phyloP scores from a whole-genome alignment of 2,113 vertebrate species.

The Brachyistius frenatus region DNA sequence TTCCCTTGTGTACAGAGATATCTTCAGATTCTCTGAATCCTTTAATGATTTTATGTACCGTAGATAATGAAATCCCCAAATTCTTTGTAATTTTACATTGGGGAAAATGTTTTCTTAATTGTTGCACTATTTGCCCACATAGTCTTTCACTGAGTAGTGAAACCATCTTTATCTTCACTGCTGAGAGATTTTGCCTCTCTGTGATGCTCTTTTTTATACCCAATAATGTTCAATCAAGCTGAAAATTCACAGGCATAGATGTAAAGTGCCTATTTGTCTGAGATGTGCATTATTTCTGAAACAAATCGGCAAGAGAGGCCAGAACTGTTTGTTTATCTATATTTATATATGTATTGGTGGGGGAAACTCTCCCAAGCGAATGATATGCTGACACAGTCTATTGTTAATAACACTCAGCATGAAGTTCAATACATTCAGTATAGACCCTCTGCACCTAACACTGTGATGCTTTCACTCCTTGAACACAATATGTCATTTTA shows the following conservation, averaged over 20 bases:
- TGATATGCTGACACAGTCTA: not conserved
- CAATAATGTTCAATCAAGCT: not conserved
- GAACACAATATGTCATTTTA: conserved; percentile 5
- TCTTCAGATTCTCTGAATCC: too few species aligned
- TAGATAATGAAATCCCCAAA: too few species aligned
- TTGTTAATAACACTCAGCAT: not conserved
- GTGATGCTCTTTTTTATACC: too few species aligned
- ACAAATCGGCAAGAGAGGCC: not conserved
- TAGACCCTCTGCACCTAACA: not conserved
- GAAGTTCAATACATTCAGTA: not conserved
- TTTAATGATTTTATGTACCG: too few species aligned
- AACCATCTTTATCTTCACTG: too few species aligned
- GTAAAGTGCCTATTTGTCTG: not conserved
- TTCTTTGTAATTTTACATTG: too few species aligned
- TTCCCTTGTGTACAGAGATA: too few species aligned
- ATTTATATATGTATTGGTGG: not conserved
- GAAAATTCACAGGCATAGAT: not conserved
- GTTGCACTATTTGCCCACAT: too few species aligned
- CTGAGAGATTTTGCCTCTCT: too few species aligned
- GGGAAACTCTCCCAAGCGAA: not conserved
- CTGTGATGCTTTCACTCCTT: not conserved
- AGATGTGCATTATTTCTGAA: not conserved
- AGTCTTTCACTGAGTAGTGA: too few species aligned
- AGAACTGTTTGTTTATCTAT: not conserved
- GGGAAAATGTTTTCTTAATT: too few species aligned